Base-by-base conservation (phyloP, 2,797 vertebrate species). In the Oreochromis grahami region DNA sequence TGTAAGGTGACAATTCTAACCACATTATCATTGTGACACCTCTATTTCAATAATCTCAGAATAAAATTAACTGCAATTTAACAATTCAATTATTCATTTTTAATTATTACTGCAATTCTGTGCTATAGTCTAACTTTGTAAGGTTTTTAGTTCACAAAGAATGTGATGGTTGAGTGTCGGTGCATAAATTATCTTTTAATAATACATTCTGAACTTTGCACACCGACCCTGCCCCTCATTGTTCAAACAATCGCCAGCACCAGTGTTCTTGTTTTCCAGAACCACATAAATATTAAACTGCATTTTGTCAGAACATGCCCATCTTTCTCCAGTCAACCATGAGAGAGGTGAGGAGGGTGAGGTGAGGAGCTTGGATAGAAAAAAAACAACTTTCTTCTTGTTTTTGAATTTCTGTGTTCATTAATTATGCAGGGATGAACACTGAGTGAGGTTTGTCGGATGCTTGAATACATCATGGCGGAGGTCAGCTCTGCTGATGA, bases 401-500 rank as follows among this genome's bases (percentile, higher is more conserved):
- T 93, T 94, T 90, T 87, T 90, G 86, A 87, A 89, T 92, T 89
- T 90, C 87, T 92, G 88, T 87, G 77, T 88, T 76, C 84, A 92
- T 95, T 91, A 89, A 94, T 95, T 94, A 96, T 95, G 94, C 92
- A 95, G 88, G 88, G 84, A 51, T 92, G 93, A 94, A 90, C 91
- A 83, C 83, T 21, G 83, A 85, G 56, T 52, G 81, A 87, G 84
- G 79, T 85, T 78, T 77, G 81, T 79, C 56, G 65, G 68, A 84
- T 80, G 89, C 78, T 80, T 86, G 88, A 92, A 89, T 89, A 53
- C 88, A 93, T 91, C 88, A 90, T 76, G 86, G 85, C 90, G 81
- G 89, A 91, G 90, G 90, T 94, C 91, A 88, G 88, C 81, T 91
- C 94, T 88, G 89, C 94, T 95, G 94, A 95, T 97, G 96, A 96